Conservation (phyloP, 53 echinoderm and acorn worm species). For the Hippasteria phrygiana region DNA sequence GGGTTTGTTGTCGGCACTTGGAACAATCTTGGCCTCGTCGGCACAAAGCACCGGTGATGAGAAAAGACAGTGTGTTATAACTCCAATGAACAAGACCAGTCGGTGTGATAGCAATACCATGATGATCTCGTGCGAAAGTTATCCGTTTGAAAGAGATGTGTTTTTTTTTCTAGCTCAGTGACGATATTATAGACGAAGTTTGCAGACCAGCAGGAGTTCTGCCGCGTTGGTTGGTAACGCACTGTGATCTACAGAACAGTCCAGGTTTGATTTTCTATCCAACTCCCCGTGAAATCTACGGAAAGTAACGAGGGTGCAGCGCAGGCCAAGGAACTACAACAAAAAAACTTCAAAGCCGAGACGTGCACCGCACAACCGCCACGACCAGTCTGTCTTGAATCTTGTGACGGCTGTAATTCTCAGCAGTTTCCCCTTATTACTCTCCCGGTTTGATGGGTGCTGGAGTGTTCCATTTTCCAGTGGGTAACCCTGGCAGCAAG, state of each 20-base stretch:
- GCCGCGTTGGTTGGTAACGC: constrained; percentile 14
- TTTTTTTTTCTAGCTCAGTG: too few species aligned
- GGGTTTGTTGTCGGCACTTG: constrained; percentile 6
- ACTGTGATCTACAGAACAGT: constrained; percentile 21
- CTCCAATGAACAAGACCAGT: constrained; percentile 30
- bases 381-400: constrained; percentile 13
- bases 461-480: constrained; percentile 44
- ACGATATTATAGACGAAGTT: constrained; percentile 18
- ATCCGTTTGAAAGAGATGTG: too few species aligned
- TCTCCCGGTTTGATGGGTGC: constrained; percentile 5
- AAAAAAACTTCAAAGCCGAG: neutral
- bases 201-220: constrained; percentile 42
- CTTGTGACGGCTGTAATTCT: neutral
- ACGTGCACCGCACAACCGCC: neutral
- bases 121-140: neutral
- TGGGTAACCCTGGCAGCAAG: neutral
- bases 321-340: constrained; percentile 5
- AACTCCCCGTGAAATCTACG: constrained; percentile 8
- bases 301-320: neutral
- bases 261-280: constrained; percentile 23
- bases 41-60: constrained; percentile 15
- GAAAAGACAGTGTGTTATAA: constrained; percentile 12
- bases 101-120: constrained; percentile 25
- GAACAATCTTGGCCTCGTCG: constrained; percentile 3
- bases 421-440: constrained; percentile 1